These are phyloP conservation scores for Sparus aurata DNA, from an alignment of 2,797 vertebrate species.

Conservation along the genomic window DNA sequence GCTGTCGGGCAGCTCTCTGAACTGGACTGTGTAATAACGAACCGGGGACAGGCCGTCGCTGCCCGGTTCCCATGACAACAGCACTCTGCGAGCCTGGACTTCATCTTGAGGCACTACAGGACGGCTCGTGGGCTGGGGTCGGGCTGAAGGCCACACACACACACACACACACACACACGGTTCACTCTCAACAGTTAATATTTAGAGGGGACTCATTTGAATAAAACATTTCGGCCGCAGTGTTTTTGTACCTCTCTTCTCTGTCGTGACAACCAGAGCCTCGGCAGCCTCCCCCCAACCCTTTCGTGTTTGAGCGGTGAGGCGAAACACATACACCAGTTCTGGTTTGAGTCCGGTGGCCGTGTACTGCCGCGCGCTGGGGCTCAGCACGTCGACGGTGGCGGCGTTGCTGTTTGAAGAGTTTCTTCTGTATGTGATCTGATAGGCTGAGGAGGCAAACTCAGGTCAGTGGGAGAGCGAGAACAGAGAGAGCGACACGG, in stretches of 20 bases:
- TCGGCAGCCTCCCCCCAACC: slow-evolving; percentile 97
- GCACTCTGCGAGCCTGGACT: slow-evolving; percentile 91
- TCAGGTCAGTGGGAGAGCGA: slow-evolving; percentile 8
- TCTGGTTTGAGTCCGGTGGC: slow-evolving; percentile 91
- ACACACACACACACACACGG: background rate
- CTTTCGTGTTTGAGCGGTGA: slow-evolving; percentile 96
- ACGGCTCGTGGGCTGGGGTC: slow-evolving; percentile 94
- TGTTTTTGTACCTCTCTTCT: slow-evolving; percentile 91
- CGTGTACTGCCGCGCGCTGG: slow-evolving; percentile 92
- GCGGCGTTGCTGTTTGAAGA: slow-evolving; percentile 88
- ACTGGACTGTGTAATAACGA: slow-evolving; percentile 96
- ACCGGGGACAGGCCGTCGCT: slow-evolving; percentile 96
- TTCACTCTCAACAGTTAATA: slow-evolving; percentile 29
- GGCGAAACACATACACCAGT: slow-evolving; percentile 93
- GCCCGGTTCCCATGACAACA: slow-evolving; percentile 96
- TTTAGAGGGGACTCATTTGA: slow-evolving; percentile 14
- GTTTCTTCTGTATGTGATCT: slow-evolving; percentile 93
- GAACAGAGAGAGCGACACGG: background rate
- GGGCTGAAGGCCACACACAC: slow-evolving; percentile 81
- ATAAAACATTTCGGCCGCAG: slow-evolving; percentile 5
- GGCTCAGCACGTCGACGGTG: slow-evolving; percentile 91
- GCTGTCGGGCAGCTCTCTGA: slow-evolving; percentile 90
- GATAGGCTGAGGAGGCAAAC: slow-evolving; percentile 88
- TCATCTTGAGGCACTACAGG: slow-evolving; percentile 94
- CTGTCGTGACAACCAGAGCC: slow-evolving; percentile 96